These are phyloP conservation scores for Solen grandis DNA, from an alignment of 1,140 invertebrate genomes.

Conservation along the genomic window DNA sequence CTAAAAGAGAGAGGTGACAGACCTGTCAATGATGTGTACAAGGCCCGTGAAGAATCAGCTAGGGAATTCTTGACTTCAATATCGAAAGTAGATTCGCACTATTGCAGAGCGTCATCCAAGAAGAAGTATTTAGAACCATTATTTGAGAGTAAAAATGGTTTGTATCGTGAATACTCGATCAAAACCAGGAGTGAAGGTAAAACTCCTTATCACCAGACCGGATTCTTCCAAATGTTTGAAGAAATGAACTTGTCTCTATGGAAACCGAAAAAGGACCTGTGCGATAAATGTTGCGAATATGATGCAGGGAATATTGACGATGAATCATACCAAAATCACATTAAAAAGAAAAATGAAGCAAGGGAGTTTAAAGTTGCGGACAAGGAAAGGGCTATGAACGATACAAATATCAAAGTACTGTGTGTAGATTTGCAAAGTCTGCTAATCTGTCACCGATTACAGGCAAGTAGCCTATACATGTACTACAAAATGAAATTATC, in stretches of 20 bases:
- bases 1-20: too few relatives aligned
- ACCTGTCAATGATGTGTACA: conserved; percentile 17
- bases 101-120: conserved; percentile 1
- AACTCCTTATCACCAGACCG: conserved; percentile 14
- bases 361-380: conserved; percentile 12
- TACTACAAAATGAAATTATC: background rate
- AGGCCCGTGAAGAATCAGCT: conserved; percentile 5
- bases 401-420: conserved; percentile 8
- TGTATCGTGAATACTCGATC: conserved; percentile 13
- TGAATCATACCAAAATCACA: conserved; percentile 5
- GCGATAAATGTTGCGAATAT: conserved; percentile 30
- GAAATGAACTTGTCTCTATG: conserved; percentile 28
- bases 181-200: background rate
- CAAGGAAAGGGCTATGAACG: conserved; percentile 15
- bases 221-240: conserved; percentile 23
- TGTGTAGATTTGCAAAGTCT: conserved; percentile 26
- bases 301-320: conserved; percentile 15
- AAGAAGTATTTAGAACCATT: conserved; percentile 37
- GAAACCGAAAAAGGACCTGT: conserved; percentile 23
- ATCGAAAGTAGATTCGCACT: conserved; percentile 11
- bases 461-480: background rate
- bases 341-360: conserved; percentile 38
- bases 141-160: conserved; percentile 12
- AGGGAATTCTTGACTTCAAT: background rate
- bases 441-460: conserved; percentile 1